Base-by-base conservation (phyloP, 1,140 invertebrate genomes). In the Pseudachorutes palmiensis region DNA sequence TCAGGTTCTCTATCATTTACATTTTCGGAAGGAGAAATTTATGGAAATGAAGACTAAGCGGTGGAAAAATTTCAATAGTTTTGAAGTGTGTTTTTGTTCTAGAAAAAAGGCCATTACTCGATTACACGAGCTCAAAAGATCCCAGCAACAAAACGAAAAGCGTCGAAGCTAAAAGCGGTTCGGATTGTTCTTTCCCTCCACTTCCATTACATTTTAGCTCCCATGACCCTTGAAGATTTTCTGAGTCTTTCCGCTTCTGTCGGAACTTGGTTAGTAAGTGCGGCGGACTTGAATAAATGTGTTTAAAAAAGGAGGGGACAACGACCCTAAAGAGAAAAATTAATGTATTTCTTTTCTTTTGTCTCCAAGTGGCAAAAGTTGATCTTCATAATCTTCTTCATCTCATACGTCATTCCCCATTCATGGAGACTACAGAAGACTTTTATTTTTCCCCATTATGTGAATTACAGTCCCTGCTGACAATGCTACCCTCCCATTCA, bases 41-140 rank as follows among this genome's bases (percentile, higher is more conserved):
- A 55, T 55, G 51, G 12, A 55, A 26, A 55, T 55, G 51, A 55
- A 22, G 12, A 26, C 12, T 9, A 12, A 16, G 51, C 24, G 51
- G 12, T 16, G n/a, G n/a, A 55, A 55, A 24, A 55, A 55, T 55
- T 26, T 55, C 12, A 55, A 55, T 55, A 22, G 51, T 55, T 55
- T 24, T 55, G 12, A 55, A 55, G 51, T 55, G 24, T 19, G 24
- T 55, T 19, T 55, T 55, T 12, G 12, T 55, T 55, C 51, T 16
- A 19, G 24, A 26, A 55, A 26, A 24, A 24, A 26, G 51, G 51
- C 51, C 24, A 24, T 55, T 45, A 45, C 36, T 45, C 36, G 19
- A 45, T 45, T 45, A 45, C 36, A 12, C 36, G 19, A 45, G 9
- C 36, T 12, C 9, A 26, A 22, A 55, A 55, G 51, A 55, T 19